Evolutionary conservation across 2,797 vertebrate genomes (phyloP).

Genomic region (Eulemur coronatus): DNA sequence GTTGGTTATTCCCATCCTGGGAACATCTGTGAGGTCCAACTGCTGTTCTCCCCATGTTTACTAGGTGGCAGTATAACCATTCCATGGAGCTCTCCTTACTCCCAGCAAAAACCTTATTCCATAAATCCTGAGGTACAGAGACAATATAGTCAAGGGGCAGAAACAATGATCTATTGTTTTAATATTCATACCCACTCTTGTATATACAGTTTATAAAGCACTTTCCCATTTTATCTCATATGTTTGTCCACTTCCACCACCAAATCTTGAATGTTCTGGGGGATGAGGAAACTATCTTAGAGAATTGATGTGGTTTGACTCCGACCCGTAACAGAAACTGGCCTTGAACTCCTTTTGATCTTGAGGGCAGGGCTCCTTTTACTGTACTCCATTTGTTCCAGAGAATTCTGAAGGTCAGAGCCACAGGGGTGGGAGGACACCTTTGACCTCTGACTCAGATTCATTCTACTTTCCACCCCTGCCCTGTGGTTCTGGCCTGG

Average conservation of each 20-base stretch:
- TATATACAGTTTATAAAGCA: not conserved
- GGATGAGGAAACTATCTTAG: not conserved
- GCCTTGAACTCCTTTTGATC: not conserved
- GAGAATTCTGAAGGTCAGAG: not conserved
- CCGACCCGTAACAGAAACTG: not conserved
- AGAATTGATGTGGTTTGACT: not conserved
- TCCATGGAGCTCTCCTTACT: not conserved
- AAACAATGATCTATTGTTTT: not conserved
- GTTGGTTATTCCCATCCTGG: not conserved
- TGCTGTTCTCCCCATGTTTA: not conserved
- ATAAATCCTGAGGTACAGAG: not conserved
- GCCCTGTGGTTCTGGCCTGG: not conserved
- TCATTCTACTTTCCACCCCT: fast-evolving
- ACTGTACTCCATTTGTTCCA: not conserved
- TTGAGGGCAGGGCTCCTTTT: not conserved
- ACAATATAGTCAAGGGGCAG: not conserved
- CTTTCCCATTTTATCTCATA: not conserved
- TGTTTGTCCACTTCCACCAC: not conserved
- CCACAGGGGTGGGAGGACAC: not conserved
- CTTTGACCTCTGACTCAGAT: not conserved
- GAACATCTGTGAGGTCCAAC: not conserved
- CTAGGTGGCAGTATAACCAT: not conserved
- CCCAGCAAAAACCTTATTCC: not conserved
- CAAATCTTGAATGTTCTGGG: not conserved
- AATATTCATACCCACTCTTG: not conserved